phyloP scores from a whole-genome alignment of 2,888 invertebrate genomes.

The Nemotelus nigrinus region DNA sequence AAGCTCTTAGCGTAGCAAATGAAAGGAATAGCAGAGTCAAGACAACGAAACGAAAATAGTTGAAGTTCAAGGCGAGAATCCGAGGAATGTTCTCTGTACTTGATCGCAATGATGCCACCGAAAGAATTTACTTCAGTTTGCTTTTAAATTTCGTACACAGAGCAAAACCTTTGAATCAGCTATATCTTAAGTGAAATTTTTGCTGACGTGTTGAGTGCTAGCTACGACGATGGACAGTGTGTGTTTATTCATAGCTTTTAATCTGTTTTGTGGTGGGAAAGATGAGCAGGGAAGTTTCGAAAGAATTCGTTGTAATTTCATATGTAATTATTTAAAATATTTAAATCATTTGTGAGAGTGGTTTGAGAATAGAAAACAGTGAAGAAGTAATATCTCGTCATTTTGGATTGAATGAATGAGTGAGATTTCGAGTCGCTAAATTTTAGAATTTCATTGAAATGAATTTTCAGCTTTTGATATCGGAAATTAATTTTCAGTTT shows the following conservation, averaged over 20 bases:
- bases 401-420: too few species aligned
- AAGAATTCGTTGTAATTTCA: slow-evolving; percentile 14
- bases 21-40: not conserved
- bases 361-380: too few species aligned
- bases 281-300: not conserved
- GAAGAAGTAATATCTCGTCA: too few species aligned
- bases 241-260: too few species aligned
- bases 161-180: slow-evolving; percentile 3
- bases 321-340: slow-evolving; percentile 7
- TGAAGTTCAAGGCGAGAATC: not conserved
- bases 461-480: too few species aligned
- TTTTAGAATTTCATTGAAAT: too few species aligned
- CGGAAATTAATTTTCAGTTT: too few species aligned
- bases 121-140: slow-evolving; percentile 25
- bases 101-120: not conserved
- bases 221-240: too few species aligned
- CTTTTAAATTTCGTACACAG: slow-evolving; percentile 29
- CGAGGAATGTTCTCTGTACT: slow-evolving; percentile 13
- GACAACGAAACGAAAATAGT: slow-evolving; percentile 1
- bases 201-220: not conserved
- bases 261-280: not conserved
- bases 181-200: not conserved
- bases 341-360: not conserved
- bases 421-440: too few species aligned
- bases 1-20: too few species aligned